Evolutionary conservation across 2,888 invertebrate genomes (phyloP).

Genomic region (Cephus sareptanus): DNA sequence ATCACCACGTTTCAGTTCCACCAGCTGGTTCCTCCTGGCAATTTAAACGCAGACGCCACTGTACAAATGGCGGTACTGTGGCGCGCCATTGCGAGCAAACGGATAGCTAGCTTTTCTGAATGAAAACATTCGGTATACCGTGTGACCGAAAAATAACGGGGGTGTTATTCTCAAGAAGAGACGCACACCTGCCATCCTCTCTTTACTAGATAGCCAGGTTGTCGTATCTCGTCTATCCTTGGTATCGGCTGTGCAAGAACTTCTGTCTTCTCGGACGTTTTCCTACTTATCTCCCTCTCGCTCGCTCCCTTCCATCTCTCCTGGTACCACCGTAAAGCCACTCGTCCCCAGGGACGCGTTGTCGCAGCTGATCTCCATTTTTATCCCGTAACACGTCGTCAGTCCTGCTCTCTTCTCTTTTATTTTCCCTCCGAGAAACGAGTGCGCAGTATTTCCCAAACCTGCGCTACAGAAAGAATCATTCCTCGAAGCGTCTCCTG

Average conservation of each 20-base stretch:
- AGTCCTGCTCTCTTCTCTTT: not conserved
- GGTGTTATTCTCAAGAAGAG: not conserved
- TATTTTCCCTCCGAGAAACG: not conserved
- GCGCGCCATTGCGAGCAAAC: not conserved
- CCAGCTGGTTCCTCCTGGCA: not conserved
- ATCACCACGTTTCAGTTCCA: not conserved
- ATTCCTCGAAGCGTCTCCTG: not conserved
- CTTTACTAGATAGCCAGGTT: not conserved
- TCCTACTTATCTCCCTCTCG: constrained; percentile 7
- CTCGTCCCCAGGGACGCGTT: not conserved
- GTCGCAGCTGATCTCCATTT: not conserved
- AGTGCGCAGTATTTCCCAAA: not conserved
- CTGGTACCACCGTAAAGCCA: constrained; percentile 9
- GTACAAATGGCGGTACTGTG: not conserved
- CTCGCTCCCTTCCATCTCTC: constrained; percentile 14
- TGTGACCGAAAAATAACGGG: not conserved
- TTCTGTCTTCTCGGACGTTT: constrained; percentile 13
- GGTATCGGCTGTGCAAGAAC: not conserved
- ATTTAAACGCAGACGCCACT: not conserved
- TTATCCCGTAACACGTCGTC: not conserved
- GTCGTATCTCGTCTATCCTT: not conserved
- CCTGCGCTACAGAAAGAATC: not conserved
- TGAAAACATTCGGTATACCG: not conserved
- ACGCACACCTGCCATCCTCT: not conserved
- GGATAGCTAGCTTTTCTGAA: not conserved